These are phyloP conservation scores for Dunckerocampus dactyliophorus DNA, from an alignment of 2,113 vertebrate genomes.

Conservation along the genomic window DNA sequence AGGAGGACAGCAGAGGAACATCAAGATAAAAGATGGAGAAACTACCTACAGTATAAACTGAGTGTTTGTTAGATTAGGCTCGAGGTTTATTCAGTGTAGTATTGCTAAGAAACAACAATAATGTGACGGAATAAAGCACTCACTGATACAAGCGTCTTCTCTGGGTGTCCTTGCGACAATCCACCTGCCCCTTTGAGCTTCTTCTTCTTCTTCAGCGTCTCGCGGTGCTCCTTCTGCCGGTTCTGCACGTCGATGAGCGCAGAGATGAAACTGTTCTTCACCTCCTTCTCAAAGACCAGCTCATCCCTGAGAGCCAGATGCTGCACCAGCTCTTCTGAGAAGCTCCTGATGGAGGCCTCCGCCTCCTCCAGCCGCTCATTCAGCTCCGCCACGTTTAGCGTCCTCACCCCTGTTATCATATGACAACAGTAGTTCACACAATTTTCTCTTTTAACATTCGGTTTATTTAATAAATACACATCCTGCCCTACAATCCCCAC, in stretches of 20 bases:
- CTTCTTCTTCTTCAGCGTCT: conserved; percentile 88
- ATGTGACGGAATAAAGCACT: conserved; percentile 20
- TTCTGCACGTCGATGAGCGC: conserved; percentile 95
- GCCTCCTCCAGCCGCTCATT: conserved; percentile 84
- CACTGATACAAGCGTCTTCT: conserved; percentile 75
- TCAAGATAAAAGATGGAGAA: background rate
- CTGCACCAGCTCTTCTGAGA: conserved; percentile 91
- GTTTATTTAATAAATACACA: too few relatives aligned
- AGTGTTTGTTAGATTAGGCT: too few relatives aligned
- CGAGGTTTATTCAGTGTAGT: too few relatives aligned
- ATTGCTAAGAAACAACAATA: too few relatives aligned
- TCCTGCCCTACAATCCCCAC: too few relatives aligned
- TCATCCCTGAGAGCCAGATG: conserved; percentile 91
- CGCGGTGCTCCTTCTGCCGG: conserved; percentile 89
- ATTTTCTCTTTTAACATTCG: too few relatives aligned
- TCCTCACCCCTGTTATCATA: conserved; percentile 39
- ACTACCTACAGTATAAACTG: too few relatives aligned
- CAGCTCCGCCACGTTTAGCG: conserved; percentile 76
- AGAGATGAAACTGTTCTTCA: conserved; percentile 97
- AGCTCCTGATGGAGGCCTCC: conserved; percentile 81
- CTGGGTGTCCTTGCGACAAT: conserved; percentile 75
- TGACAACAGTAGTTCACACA: too few relatives aligned
- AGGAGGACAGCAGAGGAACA: conserved; percentile 43
- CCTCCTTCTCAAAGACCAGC: conserved; percentile 96
- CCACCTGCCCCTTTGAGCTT: conserved; percentile 77